These are phyloP conservation scores for Capreolus pygargus DNA, from an alignment of 2,113 vertebrate genomes.

Conservation along the genomic window DNA sequence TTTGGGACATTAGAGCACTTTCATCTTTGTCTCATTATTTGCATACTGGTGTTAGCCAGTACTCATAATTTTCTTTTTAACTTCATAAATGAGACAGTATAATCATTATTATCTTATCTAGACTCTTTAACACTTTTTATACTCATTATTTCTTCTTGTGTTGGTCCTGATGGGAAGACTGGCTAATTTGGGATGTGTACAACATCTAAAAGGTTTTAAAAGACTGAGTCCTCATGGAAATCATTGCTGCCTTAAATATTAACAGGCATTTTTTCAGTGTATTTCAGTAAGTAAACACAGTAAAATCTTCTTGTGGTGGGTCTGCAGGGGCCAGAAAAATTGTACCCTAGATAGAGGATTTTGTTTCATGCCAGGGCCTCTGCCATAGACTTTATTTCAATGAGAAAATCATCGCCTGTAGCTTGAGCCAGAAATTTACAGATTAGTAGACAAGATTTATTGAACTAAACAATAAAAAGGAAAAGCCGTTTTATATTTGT, in stretches of 20 bases:
- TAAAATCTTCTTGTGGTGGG: background rate
- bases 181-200: background rate
- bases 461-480: constrained; percentile 52
- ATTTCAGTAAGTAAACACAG: background rate
- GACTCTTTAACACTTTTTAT: background rate
- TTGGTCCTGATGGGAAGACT: background rate
- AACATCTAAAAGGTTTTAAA: background rate
- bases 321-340: background rate
- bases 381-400: constrained; percentile 22
- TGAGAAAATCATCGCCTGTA: constrained; percentile 33
- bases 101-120: background rate
- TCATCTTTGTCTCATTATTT: background rate
- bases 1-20: background rate
- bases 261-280: background rate
- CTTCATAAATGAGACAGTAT: background rate
- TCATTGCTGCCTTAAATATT: background rate
- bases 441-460: constrained; percentile 65
- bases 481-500: constrained; percentile 45
- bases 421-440: constrained; percentile 48
- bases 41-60: background rate
- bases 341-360: background rate
- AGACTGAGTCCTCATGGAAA: background rate
- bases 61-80: background rate
- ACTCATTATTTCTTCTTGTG: background rate
- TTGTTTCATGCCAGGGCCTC: background rate